Evolutionary conservation across 2,888 invertebrate genomes (phyloP).

Genomic region (Epicampocera succincta): DNA sequence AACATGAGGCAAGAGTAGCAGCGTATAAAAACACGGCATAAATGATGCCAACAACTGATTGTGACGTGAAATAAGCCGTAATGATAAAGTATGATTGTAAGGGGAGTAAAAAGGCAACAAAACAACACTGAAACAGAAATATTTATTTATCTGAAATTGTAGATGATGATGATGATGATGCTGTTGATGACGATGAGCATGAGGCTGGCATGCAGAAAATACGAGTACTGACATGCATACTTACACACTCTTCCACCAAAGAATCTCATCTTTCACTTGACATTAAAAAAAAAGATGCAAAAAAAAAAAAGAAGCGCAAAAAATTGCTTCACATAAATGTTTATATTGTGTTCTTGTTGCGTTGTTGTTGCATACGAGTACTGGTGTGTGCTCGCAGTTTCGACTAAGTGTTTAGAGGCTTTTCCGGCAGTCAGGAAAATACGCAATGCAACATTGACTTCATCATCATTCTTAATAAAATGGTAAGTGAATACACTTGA

Average conservation of each 20-base stretch:
- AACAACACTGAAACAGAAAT: constrained; percentile 3
- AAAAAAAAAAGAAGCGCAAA: background rate
- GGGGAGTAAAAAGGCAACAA: constrained; percentile 12
- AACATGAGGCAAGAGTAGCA: constrained; percentile 48
- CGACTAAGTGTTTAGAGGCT: constrained; percentile 54
- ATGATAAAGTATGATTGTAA: constrained; percentile 76
- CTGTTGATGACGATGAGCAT: too few relatives aligned
- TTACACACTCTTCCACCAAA: constrained; percentile 13
- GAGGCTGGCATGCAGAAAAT: constrained; percentile 48
- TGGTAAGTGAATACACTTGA: constrained; percentile 33
- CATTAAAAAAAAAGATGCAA: constrained; percentile 36
- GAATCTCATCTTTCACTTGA: constrained; percentile 60
- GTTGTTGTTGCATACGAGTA: background rate
- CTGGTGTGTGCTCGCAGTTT: constrained; percentile 9
- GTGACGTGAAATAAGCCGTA: constrained; percentile 80
- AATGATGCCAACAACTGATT: constrained; percentile 79
- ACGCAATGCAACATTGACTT: constrained; percentile 58
- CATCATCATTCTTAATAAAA: constrained; percentile 31
- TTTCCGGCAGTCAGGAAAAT: constrained; percentile 53
- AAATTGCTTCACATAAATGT: constrained; percentile 38
- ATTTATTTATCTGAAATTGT: constrained; percentile 44
- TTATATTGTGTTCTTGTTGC: constrained; percentile 21
- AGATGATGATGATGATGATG: constrained; percentile 47
- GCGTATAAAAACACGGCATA: constrained; percentile 67
- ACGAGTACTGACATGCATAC: constrained; percentile 21